Evolutionary conservation across 2,113 vertebrate genomes (phyloP).

Genomic region (Ranitomeya imitator): DNA sequence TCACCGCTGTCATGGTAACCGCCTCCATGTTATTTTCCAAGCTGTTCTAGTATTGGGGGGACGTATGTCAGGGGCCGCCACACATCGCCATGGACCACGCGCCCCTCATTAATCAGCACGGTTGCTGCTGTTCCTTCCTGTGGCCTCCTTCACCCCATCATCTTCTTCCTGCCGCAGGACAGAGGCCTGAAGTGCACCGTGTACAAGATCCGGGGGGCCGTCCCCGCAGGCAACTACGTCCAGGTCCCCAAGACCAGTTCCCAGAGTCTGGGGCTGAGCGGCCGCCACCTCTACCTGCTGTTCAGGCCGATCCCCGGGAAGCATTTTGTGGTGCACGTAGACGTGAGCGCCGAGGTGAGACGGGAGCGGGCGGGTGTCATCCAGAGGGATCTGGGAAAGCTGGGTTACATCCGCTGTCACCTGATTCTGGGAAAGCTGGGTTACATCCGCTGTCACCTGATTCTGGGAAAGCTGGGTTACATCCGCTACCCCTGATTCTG

Average conservation of each 20-base stretch:
- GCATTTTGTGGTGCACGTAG: conserved; percentile 87
- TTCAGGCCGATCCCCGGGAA: conserved; percentile 82
- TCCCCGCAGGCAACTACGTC: conserved; percentile 84
- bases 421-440: background rate
- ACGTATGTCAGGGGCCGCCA: too few relatives aligned
- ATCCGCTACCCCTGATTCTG: too few relatives aligned
- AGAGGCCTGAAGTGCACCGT: conserved; percentile 78
- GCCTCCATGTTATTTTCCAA: background rate
- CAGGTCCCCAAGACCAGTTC: conserved; percentile 81
- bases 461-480: too few relatives aligned
- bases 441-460: too few relatives aligned
- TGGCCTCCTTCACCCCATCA: background rate
- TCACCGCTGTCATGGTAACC: conserved; percentile 78
- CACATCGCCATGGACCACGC: too few relatives aligned
- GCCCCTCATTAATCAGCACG: background rate
- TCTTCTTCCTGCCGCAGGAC: conserved; percentile 71
- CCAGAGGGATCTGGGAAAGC: too few relatives aligned
- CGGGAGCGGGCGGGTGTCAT: background rate
- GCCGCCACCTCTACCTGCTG: conserved; percentile 86
- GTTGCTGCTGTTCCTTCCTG: background rate
- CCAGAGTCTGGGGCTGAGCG: conserved; percentile 84
- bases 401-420: too few relatives aligned
- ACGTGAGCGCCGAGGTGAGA: conserved; percentile 80
- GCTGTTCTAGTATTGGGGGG: background rate
- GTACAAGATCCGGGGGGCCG: conserved; percentile 80